A percentile compares a stretch with the other conserved stretches of the same genome.
phyloP scores from a whole-genome alignment of 2,113 vertebrate genomes.

The Morone chrysops region DNA sequence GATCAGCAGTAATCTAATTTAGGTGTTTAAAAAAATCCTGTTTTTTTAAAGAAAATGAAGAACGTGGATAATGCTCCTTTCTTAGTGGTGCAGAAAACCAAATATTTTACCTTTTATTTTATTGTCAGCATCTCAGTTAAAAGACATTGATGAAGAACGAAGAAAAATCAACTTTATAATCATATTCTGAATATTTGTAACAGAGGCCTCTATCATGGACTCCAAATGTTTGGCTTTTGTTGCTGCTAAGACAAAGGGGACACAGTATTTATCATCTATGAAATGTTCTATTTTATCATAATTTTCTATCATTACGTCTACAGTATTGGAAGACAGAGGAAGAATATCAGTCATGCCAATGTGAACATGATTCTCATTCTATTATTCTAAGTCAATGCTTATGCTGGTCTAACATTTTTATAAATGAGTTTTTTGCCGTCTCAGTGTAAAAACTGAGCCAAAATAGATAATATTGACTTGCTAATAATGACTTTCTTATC shows the following conservation, averaged over 20 bases:
- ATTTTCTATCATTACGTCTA: conserved; percentile 40
- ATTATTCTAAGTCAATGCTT: conserved; percentile 48
- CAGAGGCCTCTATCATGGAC: conserved; percentile 12
- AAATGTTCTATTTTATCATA: conserved; percentile 32
- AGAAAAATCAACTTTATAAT: background rate
- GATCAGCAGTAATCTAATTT: conserved; percentile 41
- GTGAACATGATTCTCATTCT: conserved; percentile 42
- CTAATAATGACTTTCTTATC: conserved; percentile 63
- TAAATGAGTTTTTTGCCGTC: conserved; percentile 41
- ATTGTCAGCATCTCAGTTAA: conserved; percentile 1
- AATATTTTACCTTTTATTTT: background rate
- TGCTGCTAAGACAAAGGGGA: conserved; percentile 23
- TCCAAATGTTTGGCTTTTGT: conserved; percentile 26
- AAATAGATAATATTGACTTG: conserved; percentile 60
- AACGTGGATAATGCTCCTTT: background rate
- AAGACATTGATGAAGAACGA: background rate
- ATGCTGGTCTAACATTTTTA: conserved; percentile 48
- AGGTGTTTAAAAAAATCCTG: background rate
- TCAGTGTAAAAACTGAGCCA: conserved; percentile 36
- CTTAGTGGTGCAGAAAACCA: background rate
- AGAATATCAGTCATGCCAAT: conserved; percentile 50
- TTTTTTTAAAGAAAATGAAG: background rate
- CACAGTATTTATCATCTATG: conserved; percentile 13
- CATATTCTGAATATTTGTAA: background rate
- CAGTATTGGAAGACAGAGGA: conserved; percentile 32